phyloP scores from a whole-genome alignment of 2,797 vertebrate species.

The Trachops cirrhosus region DNA sequence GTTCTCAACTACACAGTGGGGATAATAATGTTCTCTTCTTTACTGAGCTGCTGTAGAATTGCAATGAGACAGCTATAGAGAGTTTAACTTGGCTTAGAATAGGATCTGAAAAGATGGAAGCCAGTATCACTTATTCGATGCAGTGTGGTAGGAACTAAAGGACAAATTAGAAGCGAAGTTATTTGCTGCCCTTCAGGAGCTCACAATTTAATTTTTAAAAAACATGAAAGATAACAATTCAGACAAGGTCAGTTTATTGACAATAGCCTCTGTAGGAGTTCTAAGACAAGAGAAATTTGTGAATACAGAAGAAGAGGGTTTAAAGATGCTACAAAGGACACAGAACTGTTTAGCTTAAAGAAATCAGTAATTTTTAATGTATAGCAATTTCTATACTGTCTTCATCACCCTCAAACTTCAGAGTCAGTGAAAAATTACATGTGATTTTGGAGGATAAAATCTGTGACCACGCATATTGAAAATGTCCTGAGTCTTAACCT shows the following conservation, averaged over 20 bases:
- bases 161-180: not conserved
- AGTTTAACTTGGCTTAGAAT: not conserved
- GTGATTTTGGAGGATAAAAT: conserved; percentile 1
- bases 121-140: not conserved
- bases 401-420: not conserved
- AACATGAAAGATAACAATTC: not conserved
- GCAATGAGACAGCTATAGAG: not conserved
- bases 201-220: not conserved
- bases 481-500: not conserved
- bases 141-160: not conserved
- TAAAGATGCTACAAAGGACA: not conserved
- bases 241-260: not conserved
- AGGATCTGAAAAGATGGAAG: not conserved
- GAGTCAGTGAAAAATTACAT: not conserved
- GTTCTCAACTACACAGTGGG: not conserved
- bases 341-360: not conserved
- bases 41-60: not conserved
- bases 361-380: not conserved
- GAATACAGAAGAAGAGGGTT: not conserved
- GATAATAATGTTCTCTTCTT: not conserved
- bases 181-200: not conserved
- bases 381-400: not conserved
- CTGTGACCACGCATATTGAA: not conserved
- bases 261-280: not conserved
- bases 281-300: not conserved